Base-by-base conservation (phyloP, 2,797 vertebrate genomes). In the Pipistrellus kuhlii region DNA sequence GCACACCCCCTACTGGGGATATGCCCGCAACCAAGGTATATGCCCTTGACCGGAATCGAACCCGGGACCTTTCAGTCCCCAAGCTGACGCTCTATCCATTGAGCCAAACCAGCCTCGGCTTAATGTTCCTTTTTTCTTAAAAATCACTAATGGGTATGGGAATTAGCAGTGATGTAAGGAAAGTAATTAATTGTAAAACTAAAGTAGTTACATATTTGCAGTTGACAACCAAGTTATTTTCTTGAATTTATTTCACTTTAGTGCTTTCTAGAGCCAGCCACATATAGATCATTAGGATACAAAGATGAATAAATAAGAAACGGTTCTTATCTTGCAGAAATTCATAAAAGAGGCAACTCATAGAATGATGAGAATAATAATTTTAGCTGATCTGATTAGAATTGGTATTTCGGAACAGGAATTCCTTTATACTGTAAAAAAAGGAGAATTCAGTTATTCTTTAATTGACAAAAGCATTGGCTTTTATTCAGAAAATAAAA, bases 181-280 rank as follows among this genome's bases (percentile, higher is more conserved):
- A 96, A 92, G 38, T 88, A 69, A 35, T 73, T 78, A 78, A 66
- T 85, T 75, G 13, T 88, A 41, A 88, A 15, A 66, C 41, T 88
- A 68, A 83, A 87, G 51, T 77, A 83, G 13, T 23, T 66, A 35
- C 14, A 12, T 69, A n/a, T 64, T 92, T 95, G 8, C 2, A 76
- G 0, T 27, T 91, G 59, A 73, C 14, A 64, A 44, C 44, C 21
- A n/a, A 53, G n/a, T 89, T 81, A 68, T 55, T 89, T 91, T 91
- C 9, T 66, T 94, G 23, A 76, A n/a, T 80, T 84, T 90, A 12
- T 75, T 82, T 83, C 64, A 90, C 30, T 64, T 85, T 89, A 35
- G 3, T 93, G 62, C 62, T 23, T 91, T 93, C n/a, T 72, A 75
- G 57, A 95, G 38, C 55, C 20, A 91, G 41, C 6, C 8, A 68